phyloP scores from a whole-genome alignment of 2,113 vertebrate genomes.

The Corythoichthys intestinalis region DNA sequence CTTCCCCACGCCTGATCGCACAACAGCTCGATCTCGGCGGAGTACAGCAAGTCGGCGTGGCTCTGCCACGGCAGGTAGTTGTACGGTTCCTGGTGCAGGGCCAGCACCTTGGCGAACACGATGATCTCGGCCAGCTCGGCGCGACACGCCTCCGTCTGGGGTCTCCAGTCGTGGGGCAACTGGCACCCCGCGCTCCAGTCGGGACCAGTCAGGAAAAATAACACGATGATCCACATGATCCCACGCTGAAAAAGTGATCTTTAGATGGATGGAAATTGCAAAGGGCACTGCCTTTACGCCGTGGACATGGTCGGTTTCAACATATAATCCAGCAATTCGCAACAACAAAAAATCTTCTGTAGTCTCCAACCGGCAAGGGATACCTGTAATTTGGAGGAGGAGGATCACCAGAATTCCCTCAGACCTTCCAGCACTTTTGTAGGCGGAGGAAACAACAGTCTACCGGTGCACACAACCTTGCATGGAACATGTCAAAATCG shows the following conservation, averaged over 20 bases:
- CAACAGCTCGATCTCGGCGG: constrained; percentile 79
- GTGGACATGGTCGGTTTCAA: background rate
- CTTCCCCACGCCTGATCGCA: constrained; percentile 84
- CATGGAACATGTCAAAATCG: background rate
- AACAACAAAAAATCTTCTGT: background rate
- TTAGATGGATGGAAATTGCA: constrained; percentile 25
- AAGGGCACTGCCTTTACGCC: constrained; percentile 5
- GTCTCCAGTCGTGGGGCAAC: constrained; percentile 79
- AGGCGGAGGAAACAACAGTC: constrained; percentile 1
- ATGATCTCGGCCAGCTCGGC: constrained; percentile 81
- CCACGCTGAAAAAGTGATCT: constrained; percentile 5
- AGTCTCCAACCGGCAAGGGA: constrained; percentile 18
- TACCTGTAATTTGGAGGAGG: constrained; percentile 28
- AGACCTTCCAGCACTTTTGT: constrained; percentile 13
- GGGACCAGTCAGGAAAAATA: constrained; percentile 46
- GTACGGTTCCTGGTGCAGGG: constrained; percentile 75
- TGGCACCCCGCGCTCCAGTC: constrained; percentile 67
- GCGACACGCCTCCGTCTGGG: constrained; percentile 80
- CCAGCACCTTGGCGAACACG: constrained; percentile 77
- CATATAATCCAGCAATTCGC: background rate
- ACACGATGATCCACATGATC: constrained; percentile 62
- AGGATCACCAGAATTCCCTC: constrained; percentile 16
- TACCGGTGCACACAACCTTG: background rate
- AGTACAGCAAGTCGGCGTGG: constrained; percentile 74
- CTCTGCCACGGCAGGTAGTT: constrained; percentile 79